Evolutionary conservation across 2,797 vertebrate species (phyloP).

Genomic region (Arnoldichthys spilopterus): DNA sequence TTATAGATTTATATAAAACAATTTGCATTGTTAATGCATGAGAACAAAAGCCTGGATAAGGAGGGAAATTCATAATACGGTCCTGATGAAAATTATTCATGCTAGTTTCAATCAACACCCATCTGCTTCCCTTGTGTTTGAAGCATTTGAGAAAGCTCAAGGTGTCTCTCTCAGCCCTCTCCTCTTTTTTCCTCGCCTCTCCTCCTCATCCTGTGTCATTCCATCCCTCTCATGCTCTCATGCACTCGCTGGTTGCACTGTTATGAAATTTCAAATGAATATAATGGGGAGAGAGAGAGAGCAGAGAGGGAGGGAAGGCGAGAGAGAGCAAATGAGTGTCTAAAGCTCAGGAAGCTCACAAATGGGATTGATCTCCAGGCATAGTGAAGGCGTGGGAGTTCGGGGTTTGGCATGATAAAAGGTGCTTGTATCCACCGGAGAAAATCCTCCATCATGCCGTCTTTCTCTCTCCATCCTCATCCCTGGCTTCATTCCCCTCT

Average conservation of each 20-base stretch:
- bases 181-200: not conserved
- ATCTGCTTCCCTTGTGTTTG: not conserved
- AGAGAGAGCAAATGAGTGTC: constrained; percentile 44
- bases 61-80: not conserved
- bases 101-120: not conserved
- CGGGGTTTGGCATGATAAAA: constrained; percentile 61
- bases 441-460: constrained; percentile 49
- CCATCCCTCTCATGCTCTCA: not conserved
- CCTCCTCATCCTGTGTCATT: not conserved
- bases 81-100: not conserved
- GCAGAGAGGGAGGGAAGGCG: not conserved
- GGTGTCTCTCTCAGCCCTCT: not conserved
- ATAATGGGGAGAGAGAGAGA: not conserved
- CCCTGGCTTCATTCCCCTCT: constrained; percentile 8
- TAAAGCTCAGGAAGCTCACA: constrained; percentile 39
- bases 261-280: constrained; percentile 14
- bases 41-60: constrained; percentile 32
- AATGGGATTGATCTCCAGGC: constrained; percentile 69
- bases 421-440: constrained; percentile 66
- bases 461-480: constrained; percentile 41
- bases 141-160: not conserved
- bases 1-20: constrained; percentile 45
- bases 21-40: constrained; percentile 55
- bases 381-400: constrained; percentile 57
- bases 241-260: constrained; percentile 1